phyloP scores from a whole-genome alignment of 2,888 invertebrate species.

The Pseudococcus viburni region DNA sequence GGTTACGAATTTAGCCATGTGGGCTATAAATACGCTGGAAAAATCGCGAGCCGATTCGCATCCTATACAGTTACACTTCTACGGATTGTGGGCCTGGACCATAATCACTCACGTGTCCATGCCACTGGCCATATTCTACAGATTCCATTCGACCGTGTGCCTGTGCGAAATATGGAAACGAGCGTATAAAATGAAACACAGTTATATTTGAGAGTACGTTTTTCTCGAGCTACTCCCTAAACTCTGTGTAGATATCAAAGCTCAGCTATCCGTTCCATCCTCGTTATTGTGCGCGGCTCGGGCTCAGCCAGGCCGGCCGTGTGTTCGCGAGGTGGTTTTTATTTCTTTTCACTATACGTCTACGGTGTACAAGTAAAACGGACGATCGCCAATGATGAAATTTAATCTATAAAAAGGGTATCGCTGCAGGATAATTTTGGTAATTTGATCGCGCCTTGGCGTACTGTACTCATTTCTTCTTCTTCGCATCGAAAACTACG shows the following conservation, averaged over 20 bases:
- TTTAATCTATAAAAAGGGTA: conserved; percentile 14
- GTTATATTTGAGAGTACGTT: conserved; percentile 41
- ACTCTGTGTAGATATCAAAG: conserved; percentile 10
- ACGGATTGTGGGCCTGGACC: conserved; percentile 95
- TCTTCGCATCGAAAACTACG: too few relatives aligned
- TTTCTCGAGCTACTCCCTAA: background rate
- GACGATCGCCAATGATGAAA: conserved; percentile 31
- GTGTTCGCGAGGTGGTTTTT: background rate
- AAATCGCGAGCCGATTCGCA: conserved; percentile 92
- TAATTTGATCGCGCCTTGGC: background rate
- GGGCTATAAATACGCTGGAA: conserved; percentile 94
- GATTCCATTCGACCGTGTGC: conserved; percentile 95
- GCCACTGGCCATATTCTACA: conserved; percentile 92
- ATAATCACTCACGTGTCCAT: conserved; percentile 95
- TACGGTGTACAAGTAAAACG: conserved; percentile 15
- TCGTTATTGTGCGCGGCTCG: background rate
- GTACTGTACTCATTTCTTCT: background rate
- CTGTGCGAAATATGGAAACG: conserved; percentile 97
- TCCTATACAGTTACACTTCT: conserved; percentile 92
- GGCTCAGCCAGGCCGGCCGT: background rate
- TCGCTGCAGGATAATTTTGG: background rate
- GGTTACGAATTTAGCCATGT: conserved; percentile 92
- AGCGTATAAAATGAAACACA: conserved; percentile 89
- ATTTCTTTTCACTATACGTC: background rate
- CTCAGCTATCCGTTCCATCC: background rate